Percentiles rank a stretch among this genome's conserved stretches.
phyloP scores from a whole-genome alignment of 2,888 invertebrate species.

The Shargacucullia verbasci region DNA sequence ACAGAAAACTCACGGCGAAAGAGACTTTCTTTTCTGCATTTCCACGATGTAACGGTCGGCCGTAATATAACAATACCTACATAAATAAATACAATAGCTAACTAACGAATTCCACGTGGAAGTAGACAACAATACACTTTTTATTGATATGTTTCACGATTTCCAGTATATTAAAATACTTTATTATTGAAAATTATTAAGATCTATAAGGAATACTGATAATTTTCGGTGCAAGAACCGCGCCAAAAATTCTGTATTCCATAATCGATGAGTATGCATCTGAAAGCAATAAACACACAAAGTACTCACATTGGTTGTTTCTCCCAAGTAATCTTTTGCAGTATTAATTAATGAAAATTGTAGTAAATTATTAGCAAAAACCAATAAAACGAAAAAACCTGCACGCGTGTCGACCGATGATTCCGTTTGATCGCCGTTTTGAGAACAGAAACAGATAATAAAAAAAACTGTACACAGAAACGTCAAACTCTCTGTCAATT shows the following conservation, averaged over 20 bases:
- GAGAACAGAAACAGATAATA: slow-evolving; percentile 21
- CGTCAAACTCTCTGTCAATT: slow-evolving; percentile 15
- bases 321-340: slow-evolving; percentile 1
- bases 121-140: background rate
- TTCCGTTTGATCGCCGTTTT: slow-evolving; percentile 27
- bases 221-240: slow-evolving; percentile 31
- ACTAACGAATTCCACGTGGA: slow-evolving; percentile 44
- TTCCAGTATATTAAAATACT: background rate
- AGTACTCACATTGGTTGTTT: slow-evolving; percentile 40
- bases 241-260: slow-evolving; percentile 48
- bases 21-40: slow-evolving; percentile 33
- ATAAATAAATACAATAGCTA: slow-evolving; percentile 33
- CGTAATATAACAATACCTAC: slow-evolving; percentile 47
- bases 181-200: background rate
- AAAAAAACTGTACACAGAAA: too few relatives aligned
- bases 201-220: background rate
- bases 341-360: slow-evolving; percentile 10
- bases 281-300: slow-evolving; percentile 3
- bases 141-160: background rate
- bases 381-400: slow-evolving; percentile 25
- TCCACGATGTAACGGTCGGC: slow-evolving; percentile 52
- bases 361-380: slow-evolving; percentile 12
- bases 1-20: slow-evolving; percentile 17
- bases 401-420: slow-evolving; percentile 51
- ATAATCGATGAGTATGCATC: slow-evolving; percentile 9